Base-by-base conservation (phyloP, 1,140 invertebrate species). In the Scaptomyza hsui region DNA sequence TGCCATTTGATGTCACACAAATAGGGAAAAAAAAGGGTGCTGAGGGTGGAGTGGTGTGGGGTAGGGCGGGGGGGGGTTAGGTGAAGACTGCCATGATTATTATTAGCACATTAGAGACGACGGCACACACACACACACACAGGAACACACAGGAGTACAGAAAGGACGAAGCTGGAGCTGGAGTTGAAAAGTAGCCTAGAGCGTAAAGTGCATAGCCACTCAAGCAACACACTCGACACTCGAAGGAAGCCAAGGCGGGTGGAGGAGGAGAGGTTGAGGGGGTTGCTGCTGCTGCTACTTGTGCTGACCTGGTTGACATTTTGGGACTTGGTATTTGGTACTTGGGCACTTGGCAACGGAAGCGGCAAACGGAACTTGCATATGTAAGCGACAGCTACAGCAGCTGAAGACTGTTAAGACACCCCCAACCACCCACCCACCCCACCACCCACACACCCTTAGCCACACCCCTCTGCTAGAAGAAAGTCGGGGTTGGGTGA, bases 191-290 rank as follows among this genome's bases (percentile, higher is more conserved):
- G 69, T 53, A 41, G 67, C 60, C 68, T 37, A 45, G 29, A 68
- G 78, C 75, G 78, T 56, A 79, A 70, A 88, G 81, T 88, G 81
- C 56, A 60, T 69, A 77, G 63, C 81, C 83, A 86, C 82, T 86
- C 82, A 63, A 88, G 78, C 74, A 74, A 86, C 82, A 88, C 82
- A 86, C 82, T 86, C 82, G 83, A 86, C 80, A 85, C 75, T 71
- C 75, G 52, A 65, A 52, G 1, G 18, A 24, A n/a, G 52, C 10
- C 32, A 39, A 35, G 7, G 44, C 2, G 1, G 18, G 12, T 4
- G 24, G 13, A 0, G 3, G 1, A 15, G 19, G 1, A 7, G 1
- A 15, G 19, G 19, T 4, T 4, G 12, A 3, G 1, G 60, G 9
- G 32, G 9, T 16, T 19, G 21, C 10, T 4, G 21, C 2, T 15